These are phyloP conservation scores for Brachionus rotundiformis DNA, from an alignment of 1,140 invertebrate species.

Conservation along the genomic window DNA sequence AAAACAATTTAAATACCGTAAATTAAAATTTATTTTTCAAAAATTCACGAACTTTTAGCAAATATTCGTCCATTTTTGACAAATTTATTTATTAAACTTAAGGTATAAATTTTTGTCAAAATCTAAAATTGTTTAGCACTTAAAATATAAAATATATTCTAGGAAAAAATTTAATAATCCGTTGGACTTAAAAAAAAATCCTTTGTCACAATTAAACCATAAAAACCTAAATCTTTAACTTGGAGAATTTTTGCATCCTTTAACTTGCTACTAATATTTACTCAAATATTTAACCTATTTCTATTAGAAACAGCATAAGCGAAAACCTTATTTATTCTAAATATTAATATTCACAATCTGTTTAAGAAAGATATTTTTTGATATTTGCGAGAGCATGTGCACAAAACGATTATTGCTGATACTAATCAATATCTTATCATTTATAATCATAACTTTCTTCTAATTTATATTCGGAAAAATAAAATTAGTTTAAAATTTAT, in stretches of 20 bases:
- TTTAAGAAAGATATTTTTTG: background rate
- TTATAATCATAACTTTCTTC: too few relatives aligned
- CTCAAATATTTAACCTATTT: constrained; percentile 15
- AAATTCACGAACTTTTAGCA: background rate
- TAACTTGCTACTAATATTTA: background rate
- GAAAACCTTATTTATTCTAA: background rate
- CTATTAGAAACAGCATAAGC: background rate
- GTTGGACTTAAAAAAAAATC: background rate
- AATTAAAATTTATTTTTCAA: background rate
- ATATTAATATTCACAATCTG: background rate
- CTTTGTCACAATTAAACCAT: background rate
- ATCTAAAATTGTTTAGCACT: background rate
- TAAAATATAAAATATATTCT: background rate
- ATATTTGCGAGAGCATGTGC: background rate
- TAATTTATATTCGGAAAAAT: too few relatives aligned
- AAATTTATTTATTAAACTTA: too few relatives aligned
- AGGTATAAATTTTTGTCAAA: too few relatives aligned
- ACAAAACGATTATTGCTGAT: background rate
- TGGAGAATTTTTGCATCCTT: background rate
- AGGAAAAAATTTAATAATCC: background rate
- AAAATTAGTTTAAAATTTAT: too few relatives aligned
- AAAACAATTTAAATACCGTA: constrained; percentile 15
- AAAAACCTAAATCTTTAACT: background rate
- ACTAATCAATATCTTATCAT: constrained; percentile 1
- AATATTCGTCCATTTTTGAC: too few relatives aligned